Evolutionary conservation across 2,113 vertebrate genomes (phyloP), one percentile per base, ranked within the genome.

Genomic region (Nerophis ophidion): DNA sequence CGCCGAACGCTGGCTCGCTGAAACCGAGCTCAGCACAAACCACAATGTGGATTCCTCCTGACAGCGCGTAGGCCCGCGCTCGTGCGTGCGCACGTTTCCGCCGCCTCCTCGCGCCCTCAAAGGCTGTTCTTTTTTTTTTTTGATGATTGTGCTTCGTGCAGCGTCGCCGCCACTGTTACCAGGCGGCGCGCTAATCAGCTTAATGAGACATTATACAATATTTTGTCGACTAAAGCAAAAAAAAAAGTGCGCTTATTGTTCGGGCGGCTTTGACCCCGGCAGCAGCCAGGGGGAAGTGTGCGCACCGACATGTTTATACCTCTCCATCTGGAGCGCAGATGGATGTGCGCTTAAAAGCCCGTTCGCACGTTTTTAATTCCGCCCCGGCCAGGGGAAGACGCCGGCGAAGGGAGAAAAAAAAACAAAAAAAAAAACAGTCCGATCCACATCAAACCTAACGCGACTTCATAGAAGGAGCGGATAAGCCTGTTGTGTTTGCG

Each of bases 121-220:
- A 44, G 40, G 40, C 33, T 33, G 16, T 44, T 44, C 8, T 33
- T 59, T 47, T 1, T 55, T 44, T 57, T 93, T 72, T 93, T 90
- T 93, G 91, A 93, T 92, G 90, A 94, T 95, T 93, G 92, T 92
- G 95, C 93, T 95, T 26, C 91, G 91, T 92, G 91, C 90, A 91
- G 90, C 93, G 93, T 90, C 91, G 91, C 91, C 91, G 89, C 90
- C 90, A 68, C 91, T 91, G 92, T 93, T 94, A 93, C 93, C 91
- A 92, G 92, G 93, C 93, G 89, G 93, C 93, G 93, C 92, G 91
- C 93, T 95, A 99, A 97, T 97, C 95, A 95, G 95, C 92, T 95
- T 97, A 97, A 96, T 98, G 92, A 95, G 94, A 96, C 94, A 94
- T 96, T 94, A 94, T 94, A 93, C 92, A 91, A 90, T 92, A 97